These are phyloP conservation scores for Stomatorhinus walkeri DNA, from an alignment of 2,797 vertebrate genomes.

Conservation along the genomic window DNA sequence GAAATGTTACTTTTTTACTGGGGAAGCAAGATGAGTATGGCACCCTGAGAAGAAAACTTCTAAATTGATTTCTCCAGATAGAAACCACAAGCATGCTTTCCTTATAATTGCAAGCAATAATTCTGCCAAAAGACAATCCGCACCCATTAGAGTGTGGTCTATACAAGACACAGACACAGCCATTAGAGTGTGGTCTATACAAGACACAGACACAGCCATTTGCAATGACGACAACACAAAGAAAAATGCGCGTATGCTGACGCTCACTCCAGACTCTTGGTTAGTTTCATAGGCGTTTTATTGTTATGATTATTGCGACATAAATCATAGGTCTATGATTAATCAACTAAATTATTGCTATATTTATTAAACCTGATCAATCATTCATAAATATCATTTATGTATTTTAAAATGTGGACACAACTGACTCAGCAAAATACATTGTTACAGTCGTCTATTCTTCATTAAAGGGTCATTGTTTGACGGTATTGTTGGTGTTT, in stretches of 20 bases:
- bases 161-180: background rate
- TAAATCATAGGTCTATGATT: background rate
- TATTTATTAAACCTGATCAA: background rate
- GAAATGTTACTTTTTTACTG: background rate
- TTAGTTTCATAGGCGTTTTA: background rate
- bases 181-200: conserved; percentile 9
- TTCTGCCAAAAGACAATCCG: conserved; percentile 18
- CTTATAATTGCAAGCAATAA: background rate
- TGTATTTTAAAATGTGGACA: background rate
- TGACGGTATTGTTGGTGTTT: background rate
- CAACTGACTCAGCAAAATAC: background rate
- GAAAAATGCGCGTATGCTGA: background rate
- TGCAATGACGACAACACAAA: background rate
- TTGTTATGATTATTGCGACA: background rate
- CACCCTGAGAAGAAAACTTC: background rate
- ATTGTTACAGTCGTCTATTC: background rate
- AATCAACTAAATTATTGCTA: background rate
- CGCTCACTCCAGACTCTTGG: background rate
- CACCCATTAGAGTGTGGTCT: conserved; percentile 18
- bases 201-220: background rate
- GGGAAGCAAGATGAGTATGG: background rate
- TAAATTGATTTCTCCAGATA: background rate
- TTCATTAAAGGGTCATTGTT: background rate
- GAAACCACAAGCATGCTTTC: background rate
- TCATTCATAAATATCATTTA: conserved; percentile 8